Evolutionary conservation across 2,797 vertebrate species (phyloP).

Genomic region (Gambusia yucatana): DNA sequence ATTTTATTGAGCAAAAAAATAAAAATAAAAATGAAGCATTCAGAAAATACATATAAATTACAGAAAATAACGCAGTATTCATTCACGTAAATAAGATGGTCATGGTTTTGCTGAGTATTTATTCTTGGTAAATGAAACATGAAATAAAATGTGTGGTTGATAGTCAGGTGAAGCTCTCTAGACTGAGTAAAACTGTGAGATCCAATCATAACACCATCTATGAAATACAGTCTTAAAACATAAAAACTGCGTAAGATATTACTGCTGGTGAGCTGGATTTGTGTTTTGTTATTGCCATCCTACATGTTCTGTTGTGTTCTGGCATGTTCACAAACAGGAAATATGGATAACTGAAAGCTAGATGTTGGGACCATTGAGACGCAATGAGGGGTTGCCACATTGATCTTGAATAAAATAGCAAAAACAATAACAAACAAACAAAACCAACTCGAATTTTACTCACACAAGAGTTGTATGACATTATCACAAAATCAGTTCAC

Average conservation of each 20-base stretch:
- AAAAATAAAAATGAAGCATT: not conserved
- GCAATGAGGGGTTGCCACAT: not conserved
- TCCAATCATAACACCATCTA: slow-evolving; percentile 23
- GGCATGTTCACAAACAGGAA: slow-evolving; percentile 4
- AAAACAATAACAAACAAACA: not conserved
- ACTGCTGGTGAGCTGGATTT: slow-evolving; percentile 11
- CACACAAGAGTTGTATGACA: not conserved
- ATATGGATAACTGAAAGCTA: slow-evolving; percentile 1
- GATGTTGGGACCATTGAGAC: not conserved
- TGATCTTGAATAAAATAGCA: not conserved
- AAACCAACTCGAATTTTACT: not conserved
- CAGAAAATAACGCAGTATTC: not conserved
- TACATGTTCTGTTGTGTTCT: not conserved
- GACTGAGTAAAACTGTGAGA: slow-evolving; percentile 22
- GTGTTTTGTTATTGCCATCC: slow-evolving; percentile 6
- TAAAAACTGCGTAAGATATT: slow-evolving; percentile 6
- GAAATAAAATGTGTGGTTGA: slow-evolving; percentile 2
- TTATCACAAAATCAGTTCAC: not conserved
- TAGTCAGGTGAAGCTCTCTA: slow-evolving; percentile 12
- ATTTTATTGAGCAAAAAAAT: not conserved
- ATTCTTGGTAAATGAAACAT: not conserved
- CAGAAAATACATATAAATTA: not conserved
- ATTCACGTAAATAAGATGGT: not conserved
- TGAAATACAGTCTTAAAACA: slow-evolving; percentile 15
- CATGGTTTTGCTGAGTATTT: not conserved